Evolutionary conservation across 2,888 invertebrate species (phyloP).

Genomic region (Colletes collaris): DNA sequence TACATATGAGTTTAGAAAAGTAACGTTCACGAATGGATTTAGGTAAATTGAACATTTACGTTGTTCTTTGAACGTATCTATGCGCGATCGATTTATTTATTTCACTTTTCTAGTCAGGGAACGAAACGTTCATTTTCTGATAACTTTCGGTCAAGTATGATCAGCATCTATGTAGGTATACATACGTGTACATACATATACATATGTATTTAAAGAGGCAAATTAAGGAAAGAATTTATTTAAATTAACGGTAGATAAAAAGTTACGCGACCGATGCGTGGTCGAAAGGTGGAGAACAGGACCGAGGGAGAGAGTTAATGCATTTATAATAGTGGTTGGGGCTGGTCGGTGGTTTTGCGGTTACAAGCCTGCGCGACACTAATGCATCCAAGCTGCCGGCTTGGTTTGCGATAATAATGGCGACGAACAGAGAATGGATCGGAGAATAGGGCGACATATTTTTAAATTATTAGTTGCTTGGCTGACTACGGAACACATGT

Average conservation of each 20-base stretch:
- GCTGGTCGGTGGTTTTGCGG: slow-evolving; percentile 76
- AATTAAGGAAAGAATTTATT: slow-evolving; percentile 18
- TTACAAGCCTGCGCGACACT: slow-evolving; percentile 72
- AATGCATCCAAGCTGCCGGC: slow-evolving; percentile 66
- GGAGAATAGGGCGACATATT: slow-evolving; percentile 77
- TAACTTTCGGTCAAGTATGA: too few relatives aligned
- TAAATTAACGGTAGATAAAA: slow-evolving; percentile 38
- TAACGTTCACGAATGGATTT: too few relatives aligned
- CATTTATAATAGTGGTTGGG: slow-evolving; percentile 79
- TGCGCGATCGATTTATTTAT: too few relatives aligned
- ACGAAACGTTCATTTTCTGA: too few relatives aligned
- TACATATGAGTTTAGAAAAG: too few relatives aligned
- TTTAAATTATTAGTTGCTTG: slow-evolving; percentile 79
- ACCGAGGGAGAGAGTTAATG: slow-evolving; percentile 75
- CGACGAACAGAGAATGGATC: slow-evolving; percentile 51
- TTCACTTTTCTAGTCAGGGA: too few relatives aligned
- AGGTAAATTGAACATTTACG: too few relatives aligned
- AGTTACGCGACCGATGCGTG: slow-evolving; percentile 36
- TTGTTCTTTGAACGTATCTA: too few relatives aligned
- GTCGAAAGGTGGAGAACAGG: slow-evolving; percentile 45
- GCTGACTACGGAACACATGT: slow-evolving; percentile 72
- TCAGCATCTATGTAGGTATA: too few relatives aligned
- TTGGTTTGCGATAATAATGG: slow-evolving; percentile 63
- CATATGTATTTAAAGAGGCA: not conserved
- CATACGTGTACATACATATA: too few relatives aligned